Conservation (phyloP, 2,797 vertebrate species). For the Chaunax sp. region DNA sequence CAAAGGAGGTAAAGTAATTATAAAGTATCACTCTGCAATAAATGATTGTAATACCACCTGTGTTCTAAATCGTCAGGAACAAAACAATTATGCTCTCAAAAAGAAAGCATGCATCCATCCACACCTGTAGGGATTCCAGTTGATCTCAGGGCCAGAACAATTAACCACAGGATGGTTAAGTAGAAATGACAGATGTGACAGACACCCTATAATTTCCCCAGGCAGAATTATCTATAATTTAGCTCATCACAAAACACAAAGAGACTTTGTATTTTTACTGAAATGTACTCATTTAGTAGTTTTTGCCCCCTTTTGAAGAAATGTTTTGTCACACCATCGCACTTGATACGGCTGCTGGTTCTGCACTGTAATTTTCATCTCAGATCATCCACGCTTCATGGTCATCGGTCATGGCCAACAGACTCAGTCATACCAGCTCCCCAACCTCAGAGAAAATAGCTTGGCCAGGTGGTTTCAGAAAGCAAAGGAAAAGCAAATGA, state of each 20-base stretch:
- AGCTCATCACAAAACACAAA: conserved; percentile 63
- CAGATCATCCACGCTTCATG: conserved; percentile 54
- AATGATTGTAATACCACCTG: conserved; percentile 26
- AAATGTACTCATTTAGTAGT: conserved; percentile 46
- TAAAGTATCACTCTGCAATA: conserved; percentile 29
- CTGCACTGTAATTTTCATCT: conserved; percentile 68
- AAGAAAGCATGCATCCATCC: conserved; percentile 22
- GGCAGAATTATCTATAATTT: conserved; percentile 69
- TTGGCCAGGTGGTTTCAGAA: conserved; percentile 17
- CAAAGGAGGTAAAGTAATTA: conserved; percentile 21
- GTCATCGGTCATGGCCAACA: conserved; percentile 58
- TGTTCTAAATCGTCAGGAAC: conserved; percentile 13
- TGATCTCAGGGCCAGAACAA: conserved; percentile 58
- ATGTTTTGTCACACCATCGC: conserved; percentile 22
- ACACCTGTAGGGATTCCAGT: conserved; percentile 56
- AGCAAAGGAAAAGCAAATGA: conserved; percentile 18
- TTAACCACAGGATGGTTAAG: conserved; percentile 69
- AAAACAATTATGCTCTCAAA: conserved; percentile 23
- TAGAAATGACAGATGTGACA: conserved; percentile 49
- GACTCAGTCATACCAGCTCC: conserved; percentile 18
- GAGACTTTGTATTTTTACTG: conserved; percentile 43
- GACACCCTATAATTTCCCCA: conserved; percentile 75
- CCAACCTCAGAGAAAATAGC: conserved; percentile 31
- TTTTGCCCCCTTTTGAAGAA: conserved; percentile 18
- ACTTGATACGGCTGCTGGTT: conserved; percentile 20